These are phyloP conservation scores for Epinephelus fuscoguttatus DNA, from an alignment of 2,113 vertebrate species.

Conservation along the genomic window DNA sequence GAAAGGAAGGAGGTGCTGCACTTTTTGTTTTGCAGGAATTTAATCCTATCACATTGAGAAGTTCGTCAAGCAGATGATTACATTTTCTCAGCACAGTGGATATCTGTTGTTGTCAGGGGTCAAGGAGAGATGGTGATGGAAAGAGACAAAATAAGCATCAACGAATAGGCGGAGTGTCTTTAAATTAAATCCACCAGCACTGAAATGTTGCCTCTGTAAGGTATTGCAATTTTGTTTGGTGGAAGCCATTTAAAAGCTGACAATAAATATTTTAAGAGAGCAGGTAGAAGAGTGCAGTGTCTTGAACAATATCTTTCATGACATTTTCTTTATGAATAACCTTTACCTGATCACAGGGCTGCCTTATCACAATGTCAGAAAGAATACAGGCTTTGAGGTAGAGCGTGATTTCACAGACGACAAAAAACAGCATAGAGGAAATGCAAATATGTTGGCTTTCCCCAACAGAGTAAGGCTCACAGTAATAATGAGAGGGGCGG, in stretches of 20 bases:
- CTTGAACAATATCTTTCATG: slow-evolving; percentile 3
- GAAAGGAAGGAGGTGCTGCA: not conserved
- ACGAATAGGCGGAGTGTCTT: slow-evolving; percentile 12
- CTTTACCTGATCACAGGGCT: slow-evolving; percentile 30
- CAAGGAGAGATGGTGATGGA: slow-evolving; percentile 8
- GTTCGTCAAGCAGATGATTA: slow-evolving; percentile 47
- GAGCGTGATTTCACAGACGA: slow-evolving; percentile 4
- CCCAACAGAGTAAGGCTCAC: slow-evolving; percentile 34
- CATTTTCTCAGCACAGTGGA: slow-evolving; percentile 34
- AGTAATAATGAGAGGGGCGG: slow-evolving; percentile 56
- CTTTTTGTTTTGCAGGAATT: slow-evolving; percentile 20
- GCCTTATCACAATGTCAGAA: slow-evolving; percentile 18
- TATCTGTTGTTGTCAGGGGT: slow-evolving; percentile 32
- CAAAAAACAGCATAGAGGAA: slow-evolving; percentile 21
- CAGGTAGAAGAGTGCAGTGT: not conserved
- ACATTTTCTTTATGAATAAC: slow-evolving; percentile 18
- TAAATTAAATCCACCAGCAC: slow-evolving; percentile 14
- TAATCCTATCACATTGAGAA: slow-evolving; percentile 24
- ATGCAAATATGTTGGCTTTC: slow-evolving; percentile 59
- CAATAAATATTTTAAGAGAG: slow-evolving; percentile 19
- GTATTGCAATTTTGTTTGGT: slow-evolving; percentile 4
- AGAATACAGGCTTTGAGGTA: slow-evolving; percentile 13
- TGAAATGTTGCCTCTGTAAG: not conserved
- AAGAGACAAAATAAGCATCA: slow-evolving; percentile 18
- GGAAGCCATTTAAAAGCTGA: slow-evolving; percentile 6